phyloP scores from a whole-genome alignment of 23 tunicate species.

The Phallusia fumigata region DNA sequence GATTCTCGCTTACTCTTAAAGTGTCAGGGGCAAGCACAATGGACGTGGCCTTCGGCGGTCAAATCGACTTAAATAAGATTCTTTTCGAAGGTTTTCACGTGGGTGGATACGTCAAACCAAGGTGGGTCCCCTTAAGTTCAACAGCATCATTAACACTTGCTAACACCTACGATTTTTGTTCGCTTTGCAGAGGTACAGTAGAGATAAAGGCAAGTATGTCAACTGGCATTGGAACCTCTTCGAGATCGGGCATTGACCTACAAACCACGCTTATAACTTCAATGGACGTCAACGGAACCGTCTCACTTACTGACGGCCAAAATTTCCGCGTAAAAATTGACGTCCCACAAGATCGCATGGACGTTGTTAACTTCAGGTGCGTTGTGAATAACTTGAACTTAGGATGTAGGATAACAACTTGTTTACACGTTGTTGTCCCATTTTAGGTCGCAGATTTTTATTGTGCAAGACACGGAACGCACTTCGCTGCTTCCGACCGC shows the following conservation, averaged over 20 bases:
- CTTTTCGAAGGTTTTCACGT: conserved; percentile 18
- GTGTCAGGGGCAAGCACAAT: conserved; percentile 2
- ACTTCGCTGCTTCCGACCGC: background rate
- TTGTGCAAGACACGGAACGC: conserved; percentile 7
- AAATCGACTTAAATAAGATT: conserved; percentile 11
- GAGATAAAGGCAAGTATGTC: conserved; percentile 23
- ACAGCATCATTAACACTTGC: background rate
- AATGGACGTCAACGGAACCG: conserved; percentile 21
- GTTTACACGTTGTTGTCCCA: too few species aligned
- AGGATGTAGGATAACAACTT: too few species aligned
- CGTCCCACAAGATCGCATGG: conserved; percentile 25
- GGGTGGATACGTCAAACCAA: conserved; percentile 10
- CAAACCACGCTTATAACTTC: conserved; percentile 14
- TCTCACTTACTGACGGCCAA: conserved; percentile 9
- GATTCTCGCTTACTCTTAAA: conserved; percentile 2
- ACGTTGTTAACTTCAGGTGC: conserved; percentile 11
- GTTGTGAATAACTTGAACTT: background rate
- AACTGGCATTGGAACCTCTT: background rate
- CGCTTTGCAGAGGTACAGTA: conserved; percentile 14
- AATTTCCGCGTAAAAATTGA: conserved; percentile 23
- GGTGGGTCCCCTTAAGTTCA: background rate
- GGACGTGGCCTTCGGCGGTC: conserved; percentile 22
- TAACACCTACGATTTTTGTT: background rate
- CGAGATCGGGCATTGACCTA: conserved; percentile 21
- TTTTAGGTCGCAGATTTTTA: conserved; percentile 14